A percentile compares a stretch with the other conserved stretches of the same genome.
These are phyloP conservation scores for Papilio protenor DNA, from an alignment of 2,888 invertebrate genomes.

Conservation along the genomic window DNA sequence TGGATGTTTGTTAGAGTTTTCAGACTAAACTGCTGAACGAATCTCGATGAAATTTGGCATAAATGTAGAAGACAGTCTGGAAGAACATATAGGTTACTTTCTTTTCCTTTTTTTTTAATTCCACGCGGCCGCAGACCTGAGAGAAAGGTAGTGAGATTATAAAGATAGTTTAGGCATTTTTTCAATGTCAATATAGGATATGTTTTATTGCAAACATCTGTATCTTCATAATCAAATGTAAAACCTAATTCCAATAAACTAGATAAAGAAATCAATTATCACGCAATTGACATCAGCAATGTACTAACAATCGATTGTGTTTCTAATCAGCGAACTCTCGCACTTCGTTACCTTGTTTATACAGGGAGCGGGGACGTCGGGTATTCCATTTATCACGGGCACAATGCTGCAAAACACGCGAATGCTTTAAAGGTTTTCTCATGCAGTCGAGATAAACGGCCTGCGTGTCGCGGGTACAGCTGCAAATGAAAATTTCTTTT, in stretches of 20 bases:
- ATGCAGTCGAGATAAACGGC: constrained; percentile 36
- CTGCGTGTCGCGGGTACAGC: constrained; percentile 28
- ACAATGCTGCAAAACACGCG: constrained; percentile 40
- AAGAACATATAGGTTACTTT: no score
- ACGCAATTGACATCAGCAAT: constrained; percentile 30
- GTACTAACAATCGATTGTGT: constrained; percentile 39
- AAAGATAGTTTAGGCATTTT: not conserved
- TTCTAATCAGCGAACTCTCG: constrained; percentile 37
- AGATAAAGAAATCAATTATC: constrained; percentile 1
- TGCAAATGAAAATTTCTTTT: constrained; percentile 27
- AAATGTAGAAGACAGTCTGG: no score
- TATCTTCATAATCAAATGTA: not conserved
- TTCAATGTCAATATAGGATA: not conserved
- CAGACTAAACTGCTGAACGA: no score
- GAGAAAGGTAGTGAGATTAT: no score
- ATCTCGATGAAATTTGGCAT: no score
- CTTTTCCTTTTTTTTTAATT: no score
- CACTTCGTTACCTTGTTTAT: constrained; percentile 40
- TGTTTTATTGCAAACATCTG: not conserved
- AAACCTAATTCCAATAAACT: not conserved
- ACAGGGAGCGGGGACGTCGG: constrained; percentile 24
- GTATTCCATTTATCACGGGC: constrained; percentile 40
- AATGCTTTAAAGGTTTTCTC: constrained; percentile 41
- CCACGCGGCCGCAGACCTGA: no score
- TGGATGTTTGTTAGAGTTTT: no score